Percentiles rank a stretch among this genome's conserved stretches.
Evolutionary conservation across 2,797 vertebrate genomes (phyloP).

Genomic region (Acanthopagrus latus): DNA sequence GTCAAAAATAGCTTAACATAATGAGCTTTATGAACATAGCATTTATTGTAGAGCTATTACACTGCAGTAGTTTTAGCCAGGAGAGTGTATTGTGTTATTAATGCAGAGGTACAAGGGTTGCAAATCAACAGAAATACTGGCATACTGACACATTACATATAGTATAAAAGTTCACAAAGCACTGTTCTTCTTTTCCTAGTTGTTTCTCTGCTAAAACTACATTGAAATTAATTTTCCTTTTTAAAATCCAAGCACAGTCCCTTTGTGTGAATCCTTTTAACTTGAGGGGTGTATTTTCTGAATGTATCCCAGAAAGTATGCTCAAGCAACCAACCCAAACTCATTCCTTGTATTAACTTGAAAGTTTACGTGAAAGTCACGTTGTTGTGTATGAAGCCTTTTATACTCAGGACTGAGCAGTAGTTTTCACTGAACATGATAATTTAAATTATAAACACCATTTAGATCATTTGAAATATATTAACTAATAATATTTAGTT

Average conservation of each 20-base stretch:
- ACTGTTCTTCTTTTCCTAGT: too few relatives aligned
- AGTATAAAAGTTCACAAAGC: too few relatives aligned
- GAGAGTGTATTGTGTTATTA: neutral
- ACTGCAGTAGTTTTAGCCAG: neutral
- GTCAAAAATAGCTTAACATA: neutral
- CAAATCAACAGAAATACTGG: neutral
- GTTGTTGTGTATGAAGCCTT: too few relatives aligned
- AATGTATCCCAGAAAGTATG: neutral
- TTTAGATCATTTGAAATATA: neutral
- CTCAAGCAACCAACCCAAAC: neutral
- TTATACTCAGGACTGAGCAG: neutral
- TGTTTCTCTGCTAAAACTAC: too few relatives aligned
- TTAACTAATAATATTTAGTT: neutral
- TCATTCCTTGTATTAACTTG: neutral
- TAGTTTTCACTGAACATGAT: neutral
- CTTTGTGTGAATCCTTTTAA: neutral
- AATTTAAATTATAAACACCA: too few relatives aligned
- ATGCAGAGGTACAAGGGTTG: neutral
- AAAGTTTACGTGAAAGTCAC: too few relatives aligned
- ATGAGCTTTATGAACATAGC: neutral
- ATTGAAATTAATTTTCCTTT: neutral
- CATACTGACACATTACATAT: neutral
- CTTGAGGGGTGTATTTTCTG: neutral
- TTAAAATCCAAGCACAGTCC: neutral
- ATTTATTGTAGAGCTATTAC: neutral